Base-by-base conservation (phyloP, 2,113 vertebrate species). In the Elgaria multicarinata region DNA sequence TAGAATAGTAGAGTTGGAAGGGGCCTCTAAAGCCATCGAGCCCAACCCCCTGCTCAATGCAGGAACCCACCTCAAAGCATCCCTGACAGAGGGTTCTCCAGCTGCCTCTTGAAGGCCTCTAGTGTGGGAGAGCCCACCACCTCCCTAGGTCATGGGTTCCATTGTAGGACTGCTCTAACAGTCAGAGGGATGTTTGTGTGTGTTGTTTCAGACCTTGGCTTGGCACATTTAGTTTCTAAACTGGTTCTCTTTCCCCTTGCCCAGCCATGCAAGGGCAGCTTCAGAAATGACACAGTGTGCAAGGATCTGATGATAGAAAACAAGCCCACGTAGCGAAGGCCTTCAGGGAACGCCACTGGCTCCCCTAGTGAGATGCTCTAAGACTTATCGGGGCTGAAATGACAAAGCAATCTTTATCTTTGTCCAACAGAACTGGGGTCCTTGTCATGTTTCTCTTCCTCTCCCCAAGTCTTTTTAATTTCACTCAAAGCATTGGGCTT, bases 401-500 rank as follows among this genome's bases (percentile, higher is more conserved):
- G 31, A 28, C 1, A 46, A 85, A 91, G 58, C 26, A 33, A 8
- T 58, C 90, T 93, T 85, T 87, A 42, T 90, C 24, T 87, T 31
- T n/a, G 1, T 3, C 13, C 22, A 86, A 64, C 50, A 92, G 13
- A 3, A 0, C 22, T 82, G n/a, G 33, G 26, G 44, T 84, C 46
- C 77, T 84, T 89, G n/a, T 55, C 85, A 71, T 20, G 33, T 5
- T 44, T 58, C 39, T 44, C 16, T 91, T 87, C 75, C 39, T 91
- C 44, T 85, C 28, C 0, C 42, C 2, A 33, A 85, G 0, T 28
- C 13, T 87, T 33, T 93, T 84, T 42, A 12, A 77, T 94, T 93
- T 95, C 1, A 78, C 69, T 92, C 67, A 39, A 26, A 88, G 12
- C 6, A 46, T 46, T 50, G 69, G 36, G 75, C 33, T 91, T 87